These are phyloP conservation scores for Alauda arvensis DNA, from an alignment of 2,797 vertebrate species.

Conservation along the genomic window DNA sequence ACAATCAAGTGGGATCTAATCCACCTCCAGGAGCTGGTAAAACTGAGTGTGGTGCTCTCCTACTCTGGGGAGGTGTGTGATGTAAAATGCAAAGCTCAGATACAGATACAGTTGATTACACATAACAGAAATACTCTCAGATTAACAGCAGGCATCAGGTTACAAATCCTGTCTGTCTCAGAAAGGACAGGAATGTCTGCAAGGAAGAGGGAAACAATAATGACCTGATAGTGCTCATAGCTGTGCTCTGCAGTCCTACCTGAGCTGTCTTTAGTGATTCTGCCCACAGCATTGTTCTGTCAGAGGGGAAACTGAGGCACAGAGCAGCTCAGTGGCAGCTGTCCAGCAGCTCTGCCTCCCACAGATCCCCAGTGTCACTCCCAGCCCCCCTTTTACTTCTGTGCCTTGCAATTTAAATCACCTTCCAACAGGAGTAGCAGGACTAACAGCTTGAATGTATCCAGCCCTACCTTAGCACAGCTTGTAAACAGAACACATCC, in stretches of 20 bases:
- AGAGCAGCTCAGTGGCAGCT: neutral
- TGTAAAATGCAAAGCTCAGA: neutral
- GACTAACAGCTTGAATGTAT: neutral
- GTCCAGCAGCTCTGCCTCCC: neutral
- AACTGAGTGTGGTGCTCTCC: neutral
- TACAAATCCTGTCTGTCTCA: neutral
- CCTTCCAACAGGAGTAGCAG: neutral
- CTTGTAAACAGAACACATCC: neutral
- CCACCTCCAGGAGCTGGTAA: constrained; percentile 31
- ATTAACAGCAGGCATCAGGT: neutral
- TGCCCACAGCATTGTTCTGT: neutral
- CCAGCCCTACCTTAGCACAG: neutral
- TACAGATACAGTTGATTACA: neutral
- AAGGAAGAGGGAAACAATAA: neutral
- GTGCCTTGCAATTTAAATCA: neutral
- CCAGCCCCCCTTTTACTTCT: neutral
- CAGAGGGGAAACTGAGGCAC: constrained; percentile 16
- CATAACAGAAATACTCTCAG: neutral
- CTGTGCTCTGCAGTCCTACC: neutral
- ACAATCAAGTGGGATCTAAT: constrained; percentile 38
- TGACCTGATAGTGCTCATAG: neutral
- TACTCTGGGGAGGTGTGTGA: neutral
- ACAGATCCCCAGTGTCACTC: neutral
- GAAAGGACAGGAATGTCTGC: neutral
- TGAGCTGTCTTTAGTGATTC: neutral